phyloP scores from a whole-genome alignment of 1,140 invertebrate species.

The Homalodisca vitripennis region DNA sequence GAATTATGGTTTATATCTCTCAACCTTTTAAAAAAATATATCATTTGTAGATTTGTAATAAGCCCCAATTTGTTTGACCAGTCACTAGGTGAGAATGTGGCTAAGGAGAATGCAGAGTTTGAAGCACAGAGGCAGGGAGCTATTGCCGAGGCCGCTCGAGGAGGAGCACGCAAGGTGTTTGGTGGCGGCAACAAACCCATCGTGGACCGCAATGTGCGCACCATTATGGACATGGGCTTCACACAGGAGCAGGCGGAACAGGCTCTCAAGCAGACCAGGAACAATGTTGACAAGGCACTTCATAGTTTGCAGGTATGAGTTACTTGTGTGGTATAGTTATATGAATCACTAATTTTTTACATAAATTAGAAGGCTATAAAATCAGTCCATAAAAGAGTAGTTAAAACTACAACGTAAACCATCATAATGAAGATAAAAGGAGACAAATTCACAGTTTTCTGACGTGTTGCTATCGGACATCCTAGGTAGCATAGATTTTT shows the following conservation, averaged over 20 bases:
- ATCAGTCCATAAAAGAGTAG: too few species aligned
- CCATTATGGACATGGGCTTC: constrained; percentile 78
- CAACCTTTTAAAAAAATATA: neutral
- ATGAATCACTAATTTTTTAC: too few species aligned
- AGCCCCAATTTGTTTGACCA: too few species aligned
- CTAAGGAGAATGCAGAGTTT: constrained; percentile 68
- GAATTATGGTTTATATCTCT: too few species aligned
- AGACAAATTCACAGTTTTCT: too few species aligned
- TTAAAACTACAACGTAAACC: too few species aligned
- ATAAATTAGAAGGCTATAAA: too few species aligned
- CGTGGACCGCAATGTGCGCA: constrained; percentile 76
- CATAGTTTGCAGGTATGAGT: constrained; percentile 64
- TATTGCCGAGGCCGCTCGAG: constrained; percentile 79
- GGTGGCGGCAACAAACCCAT: constrained; percentile 66
- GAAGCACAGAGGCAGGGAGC: constrained; percentile 80
- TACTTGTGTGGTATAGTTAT: too few species aligned
- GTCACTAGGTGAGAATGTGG: constrained; percentile 38
- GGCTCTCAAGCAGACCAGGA: constrained; percentile 67
- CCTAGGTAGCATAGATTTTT: too few species aligned
- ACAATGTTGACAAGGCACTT: constrained; percentile 71
- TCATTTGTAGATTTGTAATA: too few species aligned
- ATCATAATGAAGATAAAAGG: too few species aligned
- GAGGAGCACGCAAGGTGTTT: constrained; percentile 62
- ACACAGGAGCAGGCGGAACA: constrained; percentile 72
- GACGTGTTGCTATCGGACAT: too few species aligned